These are phyloP conservation scores for Zaprionus camerounensis DNA, from an alignment of 1,140 invertebrate genomes.

Conservation along the genomic window DNA sequence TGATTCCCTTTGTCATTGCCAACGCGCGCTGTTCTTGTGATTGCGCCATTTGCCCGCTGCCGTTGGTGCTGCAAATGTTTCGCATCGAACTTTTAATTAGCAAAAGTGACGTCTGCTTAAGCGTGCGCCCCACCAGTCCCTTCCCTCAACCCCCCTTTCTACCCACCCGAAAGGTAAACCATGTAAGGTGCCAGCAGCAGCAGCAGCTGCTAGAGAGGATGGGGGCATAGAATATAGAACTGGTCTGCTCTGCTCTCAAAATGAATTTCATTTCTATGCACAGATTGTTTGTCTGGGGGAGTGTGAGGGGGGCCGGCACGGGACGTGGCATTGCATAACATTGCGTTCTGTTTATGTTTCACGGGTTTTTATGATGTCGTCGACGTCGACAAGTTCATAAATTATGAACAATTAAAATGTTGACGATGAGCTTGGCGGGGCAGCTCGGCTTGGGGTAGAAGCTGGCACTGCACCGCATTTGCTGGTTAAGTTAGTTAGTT, in stretches of 20 bases:
- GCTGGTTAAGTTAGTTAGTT: background rate
- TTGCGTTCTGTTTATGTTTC: slow-evolving; percentile 50
- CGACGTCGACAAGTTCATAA: slow-evolving; percentile 44
- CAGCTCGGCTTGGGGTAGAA: background rate
- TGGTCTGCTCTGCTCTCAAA: slow-evolving; percentile 24
- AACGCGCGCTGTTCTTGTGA: slow-evolving; percentile 44
- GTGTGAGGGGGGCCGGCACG: background rate
- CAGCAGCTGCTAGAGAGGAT: slow-evolving; percentile 16
- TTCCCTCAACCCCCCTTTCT: background rate
- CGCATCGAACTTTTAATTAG: slow-evolving; percentile 77
- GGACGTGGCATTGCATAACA: slow-evolving; percentile 42
- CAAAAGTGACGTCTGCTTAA: slow-evolving; percentile 46
- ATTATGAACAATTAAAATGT: slow-evolving; percentile 53
- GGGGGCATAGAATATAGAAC: background rate
- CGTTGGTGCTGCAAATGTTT: slow-evolving; percentile 49
- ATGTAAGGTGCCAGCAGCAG: slow-evolving; percentile 19
- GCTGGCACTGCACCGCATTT: too few relatives aligned
- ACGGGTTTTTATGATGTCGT: slow-evolving; percentile 41
- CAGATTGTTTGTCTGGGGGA: slow-evolving; percentile 40
- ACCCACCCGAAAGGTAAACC: slow-evolving; percentile 29
- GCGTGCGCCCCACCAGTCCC: background rate
- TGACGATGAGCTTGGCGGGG: slow-evolving; percentile 8
- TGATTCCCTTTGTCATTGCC: slow-evolving; percentile 60
- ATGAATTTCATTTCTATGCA: slow-evolving; percentile 52
- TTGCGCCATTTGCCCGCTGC: slow-evolving; percentile 45